Conservation (phyloP, 2,888 invertebrate species). For the Himalopsyche tibetana region DNA sequence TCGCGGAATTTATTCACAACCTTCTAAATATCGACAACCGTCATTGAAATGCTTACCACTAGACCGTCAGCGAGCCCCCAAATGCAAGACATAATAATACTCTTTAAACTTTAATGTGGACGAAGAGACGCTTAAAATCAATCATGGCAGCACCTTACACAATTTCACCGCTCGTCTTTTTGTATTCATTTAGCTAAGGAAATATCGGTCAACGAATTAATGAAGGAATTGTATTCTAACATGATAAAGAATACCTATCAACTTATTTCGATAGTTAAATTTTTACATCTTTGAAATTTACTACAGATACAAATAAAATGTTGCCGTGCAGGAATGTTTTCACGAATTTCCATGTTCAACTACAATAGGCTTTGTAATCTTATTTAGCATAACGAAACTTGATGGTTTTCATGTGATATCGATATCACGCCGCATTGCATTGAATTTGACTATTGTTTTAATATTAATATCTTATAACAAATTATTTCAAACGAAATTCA, state of each 20-base stretch:
- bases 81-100: conserved; percentile 54
- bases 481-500: conserved; percentile 24
- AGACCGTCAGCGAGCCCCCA: conserved; percentile 60
- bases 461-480: conserved; percentile 8
- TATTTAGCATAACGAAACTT: conserved; percentile 40
- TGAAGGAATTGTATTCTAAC: conserved; percentile 37
- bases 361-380: conserved; percentile 37
- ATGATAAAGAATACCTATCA: conserved; percentile 24
- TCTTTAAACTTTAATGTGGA: conserved; percentile 49
- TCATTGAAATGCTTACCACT: conserved; percentile 58
- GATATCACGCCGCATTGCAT: conserved; percentile 8
- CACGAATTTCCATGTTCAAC: conserved; percentile 42
- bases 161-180: conserved; percentile 43
- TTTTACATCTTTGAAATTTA: conserved; percentile 33
- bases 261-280: conserved; percentile 36
- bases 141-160: conserved; percentile 61
- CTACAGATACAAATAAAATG: conserved; percentile 38
- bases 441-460: not conserved
- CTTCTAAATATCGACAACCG: conserved; percentile 28
- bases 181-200: conserved; percentile 44
- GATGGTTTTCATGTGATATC: conserved; percentile 6
- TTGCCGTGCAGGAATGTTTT: conserved; percentile 42
- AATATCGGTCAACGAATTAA: conserved; percentile 43
- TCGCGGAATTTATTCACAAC: conserved; percentile 46
- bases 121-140: conserved; percentile 60